Evolutionary conservation across 2,797 vertebrate genomes (phyloP).

Genomic region (Schizothorax lantsangensis): DNA sequence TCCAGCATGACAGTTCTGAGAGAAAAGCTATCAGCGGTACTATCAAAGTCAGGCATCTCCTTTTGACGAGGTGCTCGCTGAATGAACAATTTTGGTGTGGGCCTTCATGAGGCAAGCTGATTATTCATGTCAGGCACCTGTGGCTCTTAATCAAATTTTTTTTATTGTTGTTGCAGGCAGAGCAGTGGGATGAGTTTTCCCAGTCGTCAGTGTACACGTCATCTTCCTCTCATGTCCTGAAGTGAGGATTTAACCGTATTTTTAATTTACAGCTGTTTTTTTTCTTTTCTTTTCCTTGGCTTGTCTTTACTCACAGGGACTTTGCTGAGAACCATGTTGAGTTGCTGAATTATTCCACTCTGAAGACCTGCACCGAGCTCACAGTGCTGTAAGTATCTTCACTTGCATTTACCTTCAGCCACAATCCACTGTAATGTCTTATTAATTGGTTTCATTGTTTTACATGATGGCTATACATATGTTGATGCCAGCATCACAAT

Average conservation of each 20-base stretch:
- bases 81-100: neutral
- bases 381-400: constrained; percentile 72
- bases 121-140: constrained; percentile 4
- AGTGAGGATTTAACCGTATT: neutral
- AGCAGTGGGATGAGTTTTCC: neutral
- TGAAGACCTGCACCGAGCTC: constrained; percentile 65
- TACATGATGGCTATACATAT: neutral
- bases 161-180: neutral
- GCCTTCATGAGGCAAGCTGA: neutral
- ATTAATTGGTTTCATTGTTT: neutral
- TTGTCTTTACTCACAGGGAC: constrained; percentile 64
- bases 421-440: neutral
- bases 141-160: neutral
- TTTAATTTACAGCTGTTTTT: neutral
- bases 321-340: constrained; percentile 71
- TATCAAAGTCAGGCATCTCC: neutral
- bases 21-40: neutral
- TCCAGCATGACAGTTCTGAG: neutral
- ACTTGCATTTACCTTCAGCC: neutral
- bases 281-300: neutral
- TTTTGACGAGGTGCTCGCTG: neutral
- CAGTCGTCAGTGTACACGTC: neutral
- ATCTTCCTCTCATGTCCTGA: neutral
- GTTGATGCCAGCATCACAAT: neutral
- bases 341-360: constrained; percentile 67